These are phyloP conservation scores for Acanthochromis polyacanthus DNA, from an alignment of 2,113 vertebrate species.

Conservation along the genomic window DNA sequence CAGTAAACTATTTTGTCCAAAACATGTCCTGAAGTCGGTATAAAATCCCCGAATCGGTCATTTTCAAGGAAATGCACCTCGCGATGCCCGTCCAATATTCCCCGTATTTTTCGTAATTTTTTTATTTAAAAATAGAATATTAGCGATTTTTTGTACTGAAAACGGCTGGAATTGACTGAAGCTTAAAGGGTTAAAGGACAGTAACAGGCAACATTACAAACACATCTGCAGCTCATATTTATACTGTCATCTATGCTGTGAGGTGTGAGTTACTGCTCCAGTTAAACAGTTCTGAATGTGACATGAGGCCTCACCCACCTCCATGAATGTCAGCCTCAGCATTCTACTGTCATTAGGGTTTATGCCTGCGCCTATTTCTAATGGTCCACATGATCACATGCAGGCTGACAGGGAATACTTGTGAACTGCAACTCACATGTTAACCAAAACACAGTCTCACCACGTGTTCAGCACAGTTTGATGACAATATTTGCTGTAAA, in stretches of 20 bases:
- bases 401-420: slow-evolving; percentile 36
- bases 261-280: background rate
- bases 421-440: slow-evolving; percentile 9
- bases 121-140: too few species aligned
- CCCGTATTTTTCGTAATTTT: too few species aligned
- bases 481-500: too few species aligned
- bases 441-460: slow-evolving; percentile 11
- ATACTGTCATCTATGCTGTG: background rate
- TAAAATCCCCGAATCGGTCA: too few species aligned
- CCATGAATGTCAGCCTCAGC: slow-evolving; percentile 38
- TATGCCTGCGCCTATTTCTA: slow-evolving; percentile 45
- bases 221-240: slow-evolving; percentile 26
- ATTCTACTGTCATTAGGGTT: slow-evolving; percentile 25
- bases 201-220: background rate
- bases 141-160: too few species aligned
- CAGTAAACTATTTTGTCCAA: too few species aligned
- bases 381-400: slow-evolving; percentile 25
- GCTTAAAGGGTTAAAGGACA: too few species aligned
- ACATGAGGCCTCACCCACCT: slow-evolving; percentile 21
- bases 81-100: too few species aligned
- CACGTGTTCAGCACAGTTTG: background rate
- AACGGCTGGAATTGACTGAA: too few species aligned
- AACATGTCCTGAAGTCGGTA: too few species aligned
- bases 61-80: too few species aligned
- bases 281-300: background rate